Evolutionary conservation across 2,113 vertebrate species (phyloP), one percentile per base, ranked within the genome.

Genomic region (Miniopterus natalensis): DNA sequence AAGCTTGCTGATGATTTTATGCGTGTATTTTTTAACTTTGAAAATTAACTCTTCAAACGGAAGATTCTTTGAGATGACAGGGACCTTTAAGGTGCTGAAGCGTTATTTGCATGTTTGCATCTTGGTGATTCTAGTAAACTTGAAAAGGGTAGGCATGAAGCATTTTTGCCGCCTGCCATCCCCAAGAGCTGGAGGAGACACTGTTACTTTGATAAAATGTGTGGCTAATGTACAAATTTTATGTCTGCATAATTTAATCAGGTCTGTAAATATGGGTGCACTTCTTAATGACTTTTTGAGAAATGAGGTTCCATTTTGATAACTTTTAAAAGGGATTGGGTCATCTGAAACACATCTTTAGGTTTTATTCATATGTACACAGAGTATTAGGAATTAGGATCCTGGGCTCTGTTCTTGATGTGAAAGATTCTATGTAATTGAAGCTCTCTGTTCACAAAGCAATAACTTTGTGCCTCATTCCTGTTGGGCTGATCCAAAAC

Each of bases 221-320:
- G 92, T 99, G 98, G 2, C 36, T 36, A 98, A 98, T 99, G 99
- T 99, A 99, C 99, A 99, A 99, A 99, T 99, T 92, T 99, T 99
- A 99, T 99, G 99, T 99, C 99, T 99, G 99, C 99, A 98, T 99
- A 99, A 99, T 99, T 99, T 99, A 99, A 99, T 98, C 98, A 99
- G 99, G 98, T 99, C 97, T 99, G 99, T 99, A 99, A 99, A 99
- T 99, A 99, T 95, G 98, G 99, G 99, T 99, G 99, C 99, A 98
- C 98, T 98, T 98, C 99, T 99, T 99, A 71, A 98, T 86, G 98
- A 99, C 98, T 98, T 99, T 99, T 99, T 98, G 98, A 98, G 99
- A 99, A 99, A 99, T 98, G 98, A 98, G 98, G 98, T 99, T 98
- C 73, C 97, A 98, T 98, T 98, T 99, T 99, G 98, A 98, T 99